Conservation (phyloP, 2,888 invertebrate species). For the Cataglyphis rosenhaueri region DNA sequence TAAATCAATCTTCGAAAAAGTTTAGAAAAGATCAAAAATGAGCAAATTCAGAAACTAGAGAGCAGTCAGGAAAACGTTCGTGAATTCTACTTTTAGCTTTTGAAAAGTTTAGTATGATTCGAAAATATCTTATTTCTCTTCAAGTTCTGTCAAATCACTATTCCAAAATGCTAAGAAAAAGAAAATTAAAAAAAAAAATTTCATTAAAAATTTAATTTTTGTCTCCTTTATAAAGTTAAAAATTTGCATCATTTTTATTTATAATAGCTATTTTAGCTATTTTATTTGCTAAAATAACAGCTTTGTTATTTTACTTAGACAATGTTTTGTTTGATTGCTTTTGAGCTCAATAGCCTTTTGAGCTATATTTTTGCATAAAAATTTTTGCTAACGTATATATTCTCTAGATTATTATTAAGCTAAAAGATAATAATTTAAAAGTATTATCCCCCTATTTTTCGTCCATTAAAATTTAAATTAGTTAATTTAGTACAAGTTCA, state of each 20-base stretch:
- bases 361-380: not conserved
- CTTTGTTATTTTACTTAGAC: not conserved
- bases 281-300: no score
- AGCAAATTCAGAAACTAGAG: conserved; percentile 1
- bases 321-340: not conserved
- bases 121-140: conserved; percentile 30
- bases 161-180: not conserved
- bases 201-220: not conserved
- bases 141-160: not conserved
- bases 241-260: not conserved
- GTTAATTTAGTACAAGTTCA: not conserved
- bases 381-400: not conserved
- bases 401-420: not conserved
- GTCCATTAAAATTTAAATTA: not conserved
- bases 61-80: not conserved
- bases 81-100: conserved; percentile 12
- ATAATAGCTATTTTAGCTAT: no score
- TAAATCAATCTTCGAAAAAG: not conserved
- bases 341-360: not conserved
- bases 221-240: not conserved
- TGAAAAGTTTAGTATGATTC: not conserved
- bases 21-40: conserved; percentile 19
- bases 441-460: not conserved
- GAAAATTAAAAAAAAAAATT: not conserved
- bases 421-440: not conserved